These are phyloP conservation scores for Xestia xanthographa DNA, from an alignment of 2,888 invertebrate genomes.

Conservation along the genomic window DNA sequence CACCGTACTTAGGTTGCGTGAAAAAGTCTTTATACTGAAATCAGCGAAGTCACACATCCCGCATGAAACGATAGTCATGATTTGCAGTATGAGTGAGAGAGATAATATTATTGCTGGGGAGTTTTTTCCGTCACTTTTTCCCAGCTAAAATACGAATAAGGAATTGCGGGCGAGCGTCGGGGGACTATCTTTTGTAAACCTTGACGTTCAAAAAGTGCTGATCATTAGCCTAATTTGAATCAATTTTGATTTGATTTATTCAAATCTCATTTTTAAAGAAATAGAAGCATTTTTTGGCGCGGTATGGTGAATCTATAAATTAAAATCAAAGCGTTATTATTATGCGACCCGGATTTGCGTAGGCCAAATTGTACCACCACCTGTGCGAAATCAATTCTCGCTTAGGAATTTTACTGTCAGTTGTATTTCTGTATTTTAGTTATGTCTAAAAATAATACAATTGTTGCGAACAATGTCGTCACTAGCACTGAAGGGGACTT, in stretches of 20 bases:
- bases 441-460: conserved; percentile 18
- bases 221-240: neutral
- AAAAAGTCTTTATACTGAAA: neutral
- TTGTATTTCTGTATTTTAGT: neutral
- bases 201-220: neutral
- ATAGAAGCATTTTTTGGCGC: neutral
- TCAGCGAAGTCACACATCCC: neutral
- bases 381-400: conserved; percentile 20
- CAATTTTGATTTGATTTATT: neutral
- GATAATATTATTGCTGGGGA: neutral
- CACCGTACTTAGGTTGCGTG: neutral
- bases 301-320: neutral
- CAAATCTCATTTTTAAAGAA: neutral
- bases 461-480: conserved; percentile 11
- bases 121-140: neutral
- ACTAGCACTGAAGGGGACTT: neutral
- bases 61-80: neutral
- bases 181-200: neutral
- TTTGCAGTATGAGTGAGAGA: neutral
- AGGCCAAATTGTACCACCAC: conserved; percentile 8
- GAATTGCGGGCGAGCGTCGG: too few relatives aligned
- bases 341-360: conserved; percentile 16
- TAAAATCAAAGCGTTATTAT: conserved; percentile 7
- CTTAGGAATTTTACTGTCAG: neutral
- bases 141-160: neutral